Conservation (phyloP, 2,113 vertebrate species). For the Plotosus lineatus region DNA sequence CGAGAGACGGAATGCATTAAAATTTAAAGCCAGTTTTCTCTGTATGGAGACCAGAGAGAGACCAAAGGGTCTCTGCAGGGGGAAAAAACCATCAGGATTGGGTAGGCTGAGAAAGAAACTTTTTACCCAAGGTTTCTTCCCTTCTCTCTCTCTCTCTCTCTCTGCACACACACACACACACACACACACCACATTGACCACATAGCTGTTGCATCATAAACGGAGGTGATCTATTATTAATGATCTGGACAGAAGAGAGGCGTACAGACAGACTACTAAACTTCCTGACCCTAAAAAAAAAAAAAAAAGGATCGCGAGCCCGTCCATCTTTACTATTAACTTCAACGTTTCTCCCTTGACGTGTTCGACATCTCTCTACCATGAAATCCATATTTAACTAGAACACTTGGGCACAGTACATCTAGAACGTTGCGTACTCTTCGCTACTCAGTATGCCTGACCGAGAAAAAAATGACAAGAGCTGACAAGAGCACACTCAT, state of each 20-base stretch:
- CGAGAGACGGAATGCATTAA: constrained; percentile 42
- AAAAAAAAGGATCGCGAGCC: neutral
- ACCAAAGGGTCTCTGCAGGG: constrained; percentile 32
- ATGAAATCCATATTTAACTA: constrained; percentile 65
- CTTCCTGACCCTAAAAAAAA: constrained; percentile 40
- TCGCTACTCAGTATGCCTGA: constrained; percentile 42
- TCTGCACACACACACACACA: constrained; percentile 22
- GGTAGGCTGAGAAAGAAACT: constrained; percentile 35
- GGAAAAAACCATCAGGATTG: neutral
- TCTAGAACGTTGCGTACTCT: constrained; percentile 38
- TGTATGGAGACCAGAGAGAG: constrained; percentile 30
- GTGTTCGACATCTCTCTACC: neutral
- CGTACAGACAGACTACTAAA: constrained; percentile 28
- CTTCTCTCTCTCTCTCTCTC: constrained; percentile 1
- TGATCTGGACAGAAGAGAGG: constrained; percentile 42
- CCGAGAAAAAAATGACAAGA: constrained; percentile 43
- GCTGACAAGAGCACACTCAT: constrained; percentile 4
- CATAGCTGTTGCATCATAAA: constrained; percentile 63
- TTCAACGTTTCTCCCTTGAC: constrained; percentile 8
- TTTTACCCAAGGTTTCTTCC: constrained; percentile 34
- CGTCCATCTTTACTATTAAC: constrained; percentile 30
- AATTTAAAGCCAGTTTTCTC: constrained; percentile 51
- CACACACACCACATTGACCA: constrained; percentile 53
- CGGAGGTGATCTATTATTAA: constrained; percentile 71
- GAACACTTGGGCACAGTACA: constrained; percentile 22